phyloP scores from a whole-genome alignment of 2,888 invertebrate genomes.

The Criorhina ranunculi region DNA sequence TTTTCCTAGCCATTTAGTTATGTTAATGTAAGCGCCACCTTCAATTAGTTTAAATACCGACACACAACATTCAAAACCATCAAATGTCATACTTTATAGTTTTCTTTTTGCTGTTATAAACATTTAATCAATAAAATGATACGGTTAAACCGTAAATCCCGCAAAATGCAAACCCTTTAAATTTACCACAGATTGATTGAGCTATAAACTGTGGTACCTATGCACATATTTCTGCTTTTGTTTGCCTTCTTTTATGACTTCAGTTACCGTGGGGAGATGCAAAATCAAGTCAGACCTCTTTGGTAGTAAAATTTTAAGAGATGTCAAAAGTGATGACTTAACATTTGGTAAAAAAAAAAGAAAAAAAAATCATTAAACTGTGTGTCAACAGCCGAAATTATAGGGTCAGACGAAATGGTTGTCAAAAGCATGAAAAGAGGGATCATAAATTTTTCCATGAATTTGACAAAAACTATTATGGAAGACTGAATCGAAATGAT shows the following conservation, averaged over 20 bases:
- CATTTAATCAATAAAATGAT: conserved; percentile 46
- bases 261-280: conserved; percentile 5
- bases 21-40: conserved; percentile 23
- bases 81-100: conserved; percentile 20
- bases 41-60: conserved; percentile 9
- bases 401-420: conserved; percentile 2
- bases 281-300: conserved; percentile 24
- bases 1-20: background rate
- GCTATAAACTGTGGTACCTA: conserved; percentile 44
- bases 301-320: conserved; percentile 38
- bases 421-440: background rate
- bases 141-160: background rate
- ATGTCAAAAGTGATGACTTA: conserved; percentile 42
- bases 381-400: conserved; percentile 1
- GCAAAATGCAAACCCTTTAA: conserved; percentile 50
- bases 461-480: no score
- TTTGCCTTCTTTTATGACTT: conserved; percentile 9
- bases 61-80: background rate
- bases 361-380: background rate
- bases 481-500: no score
- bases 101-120: conserved; percentile 10
- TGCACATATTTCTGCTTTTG: conserved; percentile 15
- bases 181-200: conserved; percentile 41
- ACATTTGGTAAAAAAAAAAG: background rate
- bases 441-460: conserved; percentile 11